Evolutionary conservation across 2,797 vertebrate species (phyloP).

Genomic region (Coranthus polyacanthus): DNA sequence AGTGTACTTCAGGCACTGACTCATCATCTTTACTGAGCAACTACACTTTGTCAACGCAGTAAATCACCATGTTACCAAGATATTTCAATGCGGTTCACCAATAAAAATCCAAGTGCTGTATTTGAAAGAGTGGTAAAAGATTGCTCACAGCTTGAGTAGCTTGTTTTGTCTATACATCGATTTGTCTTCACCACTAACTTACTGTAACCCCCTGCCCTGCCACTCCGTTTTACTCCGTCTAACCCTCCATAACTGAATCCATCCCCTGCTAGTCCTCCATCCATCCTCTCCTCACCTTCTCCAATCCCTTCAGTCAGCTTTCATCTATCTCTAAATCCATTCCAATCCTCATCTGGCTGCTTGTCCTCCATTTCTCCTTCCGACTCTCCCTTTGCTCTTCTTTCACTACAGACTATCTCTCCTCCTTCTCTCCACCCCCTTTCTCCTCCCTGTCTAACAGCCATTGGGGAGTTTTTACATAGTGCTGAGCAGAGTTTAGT

Average conservation of each 20-base stretch:
- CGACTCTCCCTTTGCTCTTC: slow-evolving; percentile 7
- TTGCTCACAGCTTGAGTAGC: slow-evolving; percentile 22
- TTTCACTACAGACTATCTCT: slow-evolving; percentile 40
- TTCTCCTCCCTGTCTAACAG: slow-evolving; percentile 52
- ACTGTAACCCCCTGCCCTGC: background rate
- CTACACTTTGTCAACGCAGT: slow-evolving; percentile 34
- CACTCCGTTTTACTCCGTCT: slow-evolving; percentile 21
- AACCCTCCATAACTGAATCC: slow-evolving; percentile 67
- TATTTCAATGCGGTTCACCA: slow-evolving; percentile 10
- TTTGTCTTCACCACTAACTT: slow-evolving; percentile 9
- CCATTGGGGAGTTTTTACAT: slow-evolving; percentile 75
- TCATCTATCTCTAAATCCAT: slow-evolving; percentile 75
- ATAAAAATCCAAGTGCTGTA: background rate
- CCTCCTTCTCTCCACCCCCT: slow-evolving; percentile 32
- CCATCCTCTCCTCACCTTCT: slow-evolving; percentile 66
- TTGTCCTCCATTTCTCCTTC: slow-evolving; percentile 72
- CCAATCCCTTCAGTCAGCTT: slow-evolving; percentile 72
- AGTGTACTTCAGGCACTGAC: slow-evolving; percentile 32
- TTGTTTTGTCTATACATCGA: slow-evolving; percentile 32
- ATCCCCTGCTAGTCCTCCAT: slow-evolving; percentile 65
- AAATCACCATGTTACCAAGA: slow-evolving; percentile 30
- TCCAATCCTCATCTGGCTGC: slow-evolving; percentile 73
- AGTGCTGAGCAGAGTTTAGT: slow-evolving; percentile 82
- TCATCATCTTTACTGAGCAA: slow-evolving; percentile 45
- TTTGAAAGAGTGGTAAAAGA: slow-evolving; percentile 29